These are phyloP conservation scores for Archocentrus centrarchus DNA, from an alignment of 2,113 vertebrate species.

Conservation along the genomic window DNA sequence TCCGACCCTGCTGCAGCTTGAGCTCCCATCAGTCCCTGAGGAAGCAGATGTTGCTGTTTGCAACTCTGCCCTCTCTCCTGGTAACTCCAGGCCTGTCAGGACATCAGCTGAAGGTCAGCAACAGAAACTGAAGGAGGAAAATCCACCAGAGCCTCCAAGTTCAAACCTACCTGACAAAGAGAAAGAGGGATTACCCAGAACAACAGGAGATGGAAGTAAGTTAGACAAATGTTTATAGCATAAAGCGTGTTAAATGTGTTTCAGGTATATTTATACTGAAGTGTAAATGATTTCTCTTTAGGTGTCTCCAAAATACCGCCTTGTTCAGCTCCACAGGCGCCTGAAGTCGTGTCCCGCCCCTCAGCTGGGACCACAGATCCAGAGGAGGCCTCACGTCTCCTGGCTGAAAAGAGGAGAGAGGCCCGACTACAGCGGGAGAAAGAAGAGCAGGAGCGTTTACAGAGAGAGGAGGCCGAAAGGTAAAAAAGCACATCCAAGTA, in stretches of 20 bases:
- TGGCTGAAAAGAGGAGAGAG: constrained; percentile 90
- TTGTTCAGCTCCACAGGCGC: constrained; percentile 29
- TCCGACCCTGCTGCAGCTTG: constrained; percentile 80
- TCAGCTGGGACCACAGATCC: constrained; percentile 88
- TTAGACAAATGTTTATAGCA: neutral
- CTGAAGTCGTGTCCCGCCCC: constrained; percentile 66
- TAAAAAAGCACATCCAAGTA: constrained; percentile 51
- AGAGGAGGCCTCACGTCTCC: constrained; percentile 88
- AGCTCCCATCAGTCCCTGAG: constrained; percentile 78
- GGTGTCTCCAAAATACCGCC: constrained; percentile 23
- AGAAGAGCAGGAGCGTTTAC: constrained; percentile 86
- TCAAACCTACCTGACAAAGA: constrained; percentile 1
- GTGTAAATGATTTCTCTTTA: constrained; percentile 9
- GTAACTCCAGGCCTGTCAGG: constrained; percentile 87
- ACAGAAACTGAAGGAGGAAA: constrained; percentile 65
- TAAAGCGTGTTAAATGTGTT: neutral
- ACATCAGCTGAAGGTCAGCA: constrained; percentile 73
- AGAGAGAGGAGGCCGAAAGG: constrained; percentile 88
- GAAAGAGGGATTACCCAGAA: neutral
- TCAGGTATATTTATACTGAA: neutral
- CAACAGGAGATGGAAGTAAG: constrained; percentile 54
- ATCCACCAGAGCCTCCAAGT: constrained; percentile 4
- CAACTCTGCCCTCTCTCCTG: constrained; percentile 81
- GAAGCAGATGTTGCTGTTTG: constrained; percentile 71
- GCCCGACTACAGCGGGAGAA: constrained; percentile 90